phyloP scores from a whole-genome alignment of 2,888 invertebrate genomes.

The Eucera pruinosa region DNA sequence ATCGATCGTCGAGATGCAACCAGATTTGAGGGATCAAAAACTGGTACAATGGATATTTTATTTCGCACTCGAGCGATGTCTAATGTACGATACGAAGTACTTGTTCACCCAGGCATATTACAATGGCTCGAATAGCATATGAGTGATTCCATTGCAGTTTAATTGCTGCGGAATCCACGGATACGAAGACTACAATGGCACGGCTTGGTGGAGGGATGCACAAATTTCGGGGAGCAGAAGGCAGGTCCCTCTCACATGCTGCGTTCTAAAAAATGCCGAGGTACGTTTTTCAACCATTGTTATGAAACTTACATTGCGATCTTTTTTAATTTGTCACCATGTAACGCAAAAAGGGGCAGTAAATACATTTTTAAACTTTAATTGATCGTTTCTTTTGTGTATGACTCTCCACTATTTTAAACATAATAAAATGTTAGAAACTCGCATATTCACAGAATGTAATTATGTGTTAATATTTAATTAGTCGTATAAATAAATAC shows the following conservation, averaged over 20 bases:
- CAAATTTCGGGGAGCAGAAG: slow-evolving; percentile 76
- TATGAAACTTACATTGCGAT: neutral
- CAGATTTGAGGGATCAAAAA: neutral
- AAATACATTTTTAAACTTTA: neutral
- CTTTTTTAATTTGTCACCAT: neutral
- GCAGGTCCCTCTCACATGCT: slow-evolving; percentile 82
- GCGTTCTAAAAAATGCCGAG: slow-evolving; percentile 80
- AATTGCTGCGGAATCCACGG: slow-evolving; percentile 84
- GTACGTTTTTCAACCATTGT: slow-evolving; percentile 62
- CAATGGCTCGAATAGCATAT: slow-evolving; percentile 50
- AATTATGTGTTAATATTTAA: too few species aligned
- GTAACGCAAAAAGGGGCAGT: neutral
- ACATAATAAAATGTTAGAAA: too few species aligned
- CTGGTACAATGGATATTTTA: slow-evolving; percentile 47
- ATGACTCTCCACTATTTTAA: too few species aligned
- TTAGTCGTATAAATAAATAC: too few species aligned
- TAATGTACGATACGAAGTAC: slow-evolving; percentile 23
- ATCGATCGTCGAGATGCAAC: too few species aligned
- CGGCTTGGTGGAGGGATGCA: slow-evolving; percentile 83
- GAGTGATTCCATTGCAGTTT: slow-evolving; percentile 77
- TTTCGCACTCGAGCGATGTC: slow-evolving; percentile 38
- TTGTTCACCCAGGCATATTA: slow-evolving; percentile 28
- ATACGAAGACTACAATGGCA: slow-evolving; percentile 83
- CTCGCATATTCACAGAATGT: too few species aligned
- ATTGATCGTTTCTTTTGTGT: neutral